Evolutionary conservation across 2,888 invertebrate genomes (phyloP).

Genomic region (Polyploca ridens): DNA sequence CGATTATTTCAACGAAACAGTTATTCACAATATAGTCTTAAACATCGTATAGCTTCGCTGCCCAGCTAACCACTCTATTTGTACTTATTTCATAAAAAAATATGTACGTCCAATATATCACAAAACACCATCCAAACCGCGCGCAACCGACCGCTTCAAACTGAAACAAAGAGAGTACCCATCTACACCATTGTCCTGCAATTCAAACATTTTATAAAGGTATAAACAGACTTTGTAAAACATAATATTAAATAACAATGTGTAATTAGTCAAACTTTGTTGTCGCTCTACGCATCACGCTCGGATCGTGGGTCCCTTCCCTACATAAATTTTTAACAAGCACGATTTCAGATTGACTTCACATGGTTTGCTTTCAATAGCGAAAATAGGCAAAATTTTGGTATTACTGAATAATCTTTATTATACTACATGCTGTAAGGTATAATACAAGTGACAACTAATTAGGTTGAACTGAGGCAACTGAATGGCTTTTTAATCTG

Average conservation of each 20-base stretch:
- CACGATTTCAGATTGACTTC: no score
- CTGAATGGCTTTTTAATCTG: no score
- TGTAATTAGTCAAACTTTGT: not conserved
- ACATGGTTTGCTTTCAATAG: no score
- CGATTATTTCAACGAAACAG: conserved; percentile 54
- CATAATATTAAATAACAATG: not conserved
- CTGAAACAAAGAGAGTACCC: conserved; percentile 62
- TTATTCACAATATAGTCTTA: conserved; percentile 58
- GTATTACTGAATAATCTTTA: not conserved
- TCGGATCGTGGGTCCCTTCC: not conserved
- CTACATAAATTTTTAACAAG: not conserved
- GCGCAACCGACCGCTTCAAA: conserved; percentile 76
- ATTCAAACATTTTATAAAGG: not conserved
- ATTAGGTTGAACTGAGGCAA: not conserved
- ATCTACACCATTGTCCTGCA: conserved; percentile 10
- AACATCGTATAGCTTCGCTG: conserved; percentile 56
- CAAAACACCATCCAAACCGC: conserved; percentile 62
- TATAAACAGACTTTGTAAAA: no score
- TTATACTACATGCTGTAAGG: not conserved
- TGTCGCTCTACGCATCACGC: not conserved
- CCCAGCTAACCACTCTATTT: conserved; percentile 67
- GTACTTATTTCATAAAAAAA: conserved; percentile 83
- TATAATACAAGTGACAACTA: no score
- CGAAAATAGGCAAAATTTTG: no score
- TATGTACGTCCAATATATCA: conserved; percentile 81